Conservation (phyloP, 35 echinoderm and acorn worm genomes). For the Heliocidaris tuberculata region DNA sequence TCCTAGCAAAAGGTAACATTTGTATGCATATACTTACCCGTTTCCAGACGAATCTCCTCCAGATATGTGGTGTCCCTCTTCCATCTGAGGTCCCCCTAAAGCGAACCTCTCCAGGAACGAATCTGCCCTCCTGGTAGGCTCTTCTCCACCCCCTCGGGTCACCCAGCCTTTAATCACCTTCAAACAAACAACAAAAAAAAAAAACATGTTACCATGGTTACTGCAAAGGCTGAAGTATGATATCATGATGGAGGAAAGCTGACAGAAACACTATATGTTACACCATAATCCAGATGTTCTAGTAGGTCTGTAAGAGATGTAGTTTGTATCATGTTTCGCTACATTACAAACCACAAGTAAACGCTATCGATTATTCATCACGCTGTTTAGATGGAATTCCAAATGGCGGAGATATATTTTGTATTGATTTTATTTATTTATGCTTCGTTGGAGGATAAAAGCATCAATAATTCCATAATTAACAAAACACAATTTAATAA, state of each 20-base stretch:
- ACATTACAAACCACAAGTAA: neutral
- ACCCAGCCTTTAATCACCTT: constrained; percentile 96
- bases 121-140: constrained; percentile 77
- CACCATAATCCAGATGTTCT: neutral
- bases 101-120: constrained; percentile 94
- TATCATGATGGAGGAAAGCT: neutral
- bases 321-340: neutral
- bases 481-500: no score
- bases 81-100: constrained; percentile 77
- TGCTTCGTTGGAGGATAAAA: no score
- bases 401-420: no score
- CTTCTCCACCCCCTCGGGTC: constrained; percentile 56
- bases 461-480: no score
- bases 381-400: neutral
- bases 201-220: neutral
- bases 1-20: neutral
- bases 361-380: neutral
- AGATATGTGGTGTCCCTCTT: constrained; percentile 30
- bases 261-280: neutral
- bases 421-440: no score
- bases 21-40: constrained; percentile 47
- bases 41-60: constrained; percentile 42
- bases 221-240: neutral
- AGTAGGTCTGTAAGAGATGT: neutral
- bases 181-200: neutral